Conservation (phyloP, 2,113 vertebrate species). For the Cheilinus undulatus region DNA sequence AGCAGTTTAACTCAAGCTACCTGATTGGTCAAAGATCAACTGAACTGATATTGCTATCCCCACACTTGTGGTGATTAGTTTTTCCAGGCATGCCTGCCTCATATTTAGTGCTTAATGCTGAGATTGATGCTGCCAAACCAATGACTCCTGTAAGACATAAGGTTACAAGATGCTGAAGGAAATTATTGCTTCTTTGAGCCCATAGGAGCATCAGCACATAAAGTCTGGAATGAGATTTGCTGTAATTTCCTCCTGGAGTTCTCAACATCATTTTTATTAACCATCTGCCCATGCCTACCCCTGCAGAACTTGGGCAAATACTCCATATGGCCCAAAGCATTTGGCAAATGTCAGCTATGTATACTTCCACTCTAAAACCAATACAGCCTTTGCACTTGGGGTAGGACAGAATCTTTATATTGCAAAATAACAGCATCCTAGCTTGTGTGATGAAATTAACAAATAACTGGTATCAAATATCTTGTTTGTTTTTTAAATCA, state of each 20-base stretch:
- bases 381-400: slow-evolving; percentile 8
- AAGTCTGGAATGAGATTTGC: not conserved
- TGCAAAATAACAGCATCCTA: too few species aligned
- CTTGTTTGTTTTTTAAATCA: too few species aligned
- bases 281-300: not conserved
- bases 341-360: not conserved
- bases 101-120: not conserved
- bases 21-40: slow-evolving; percentile 7
- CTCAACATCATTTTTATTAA: not conserved
- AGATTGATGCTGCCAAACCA: not conserved
- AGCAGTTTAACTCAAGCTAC: not conserved
- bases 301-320: not conserved
- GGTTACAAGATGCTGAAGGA: not conserved
- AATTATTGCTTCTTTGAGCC: not conserved
- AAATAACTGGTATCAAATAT: too few species aligned
- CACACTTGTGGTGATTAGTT: not conserved
- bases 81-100: not conserved
- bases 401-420: too few species aligned
- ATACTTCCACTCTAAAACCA: not conserved
- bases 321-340: slow-evolving; percentile 33
- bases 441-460: too few species aligned
- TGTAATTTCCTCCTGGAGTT: slow-evolving; percentile 1
- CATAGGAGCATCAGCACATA: not conserved
- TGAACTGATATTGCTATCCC: not conserved
- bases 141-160: not conserved